Conservation (phyloP, 1,140 invertebrate genomes). For the Lamellibrachia luymesi region DNA sequence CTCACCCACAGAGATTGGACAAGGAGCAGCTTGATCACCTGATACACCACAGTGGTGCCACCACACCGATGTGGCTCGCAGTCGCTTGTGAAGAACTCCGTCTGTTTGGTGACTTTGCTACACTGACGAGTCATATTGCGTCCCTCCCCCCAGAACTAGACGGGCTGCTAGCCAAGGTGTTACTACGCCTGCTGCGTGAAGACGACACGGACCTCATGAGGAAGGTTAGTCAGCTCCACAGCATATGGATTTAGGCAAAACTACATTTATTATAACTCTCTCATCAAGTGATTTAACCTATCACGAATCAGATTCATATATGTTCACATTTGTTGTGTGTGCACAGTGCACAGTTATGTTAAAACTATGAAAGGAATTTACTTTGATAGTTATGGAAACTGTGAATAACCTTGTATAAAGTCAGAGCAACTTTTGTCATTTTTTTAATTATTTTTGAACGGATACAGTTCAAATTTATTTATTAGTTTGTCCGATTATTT, state of each 20-base stretch:
- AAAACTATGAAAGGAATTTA: too few relatives aligned
- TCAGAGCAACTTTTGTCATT: too few relatives aligned
- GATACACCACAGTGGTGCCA: conserved; percentile 35
- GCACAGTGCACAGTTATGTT: too few relatives aligned
- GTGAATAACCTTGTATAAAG: too few relatives aligned
- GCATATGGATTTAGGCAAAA: background rate
- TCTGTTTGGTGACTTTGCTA: conserved; percentile 51
- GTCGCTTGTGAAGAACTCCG: conserved; percentile 51
- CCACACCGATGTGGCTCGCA: conserved; percentile 50
- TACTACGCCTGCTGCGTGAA: conserved; percentile 42
- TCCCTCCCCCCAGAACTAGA: conserved; percentile 40
- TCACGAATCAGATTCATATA: too few relatives aligned
- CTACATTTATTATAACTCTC: background rate
- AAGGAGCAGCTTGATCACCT: conserved; percentile 41
- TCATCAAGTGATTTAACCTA: too few relatives aligned
- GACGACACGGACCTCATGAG: conserved; percentile 45
- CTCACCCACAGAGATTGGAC: conserved; percentile 44
- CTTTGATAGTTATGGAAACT: too few relatives aligned
- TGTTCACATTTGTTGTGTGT: too few relatives aligned
- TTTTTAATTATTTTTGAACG: too few relatives aligned
- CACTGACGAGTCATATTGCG: conserved; percentile 42
- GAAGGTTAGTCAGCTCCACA: conserved; percentile 35
- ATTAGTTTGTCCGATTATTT: too few relatives aligned
- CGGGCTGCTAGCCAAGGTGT: conserved; percentile 39
- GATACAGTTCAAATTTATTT: too few relatives aligned